Base-by-base conservation (phyloP, 2,113 vertebrate species). In the Vimba vimba region DNA sequence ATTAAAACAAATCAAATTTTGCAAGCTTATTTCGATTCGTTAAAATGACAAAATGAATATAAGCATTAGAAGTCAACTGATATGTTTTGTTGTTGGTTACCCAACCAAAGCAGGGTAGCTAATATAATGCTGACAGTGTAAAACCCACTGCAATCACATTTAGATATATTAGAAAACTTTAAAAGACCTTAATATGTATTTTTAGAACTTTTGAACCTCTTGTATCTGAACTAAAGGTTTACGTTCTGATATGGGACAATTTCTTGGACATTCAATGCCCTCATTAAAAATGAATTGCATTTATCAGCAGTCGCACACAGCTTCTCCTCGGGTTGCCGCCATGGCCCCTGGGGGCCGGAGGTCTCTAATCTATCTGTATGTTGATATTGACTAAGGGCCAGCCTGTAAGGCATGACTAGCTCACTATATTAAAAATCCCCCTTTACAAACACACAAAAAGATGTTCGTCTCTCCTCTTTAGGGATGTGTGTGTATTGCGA, bases 381-480 rank as follows among this genome's bases (percentile, higher is more conserved):
- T 88, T 87, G 75, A 87, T 79, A 85, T 52, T 87, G 86, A 87
- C 79, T 33, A 52, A 36, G 43, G 7, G 47, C 59, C 50, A 87
- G 50, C 11, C 33, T 64, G 62, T 52, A 25, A 33, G 75, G 74
- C 33, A 9, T 64, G 73, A 89, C 81, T 74, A 45, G n/a, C 30
- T 86, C 64, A 66, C 85, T 88, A 82, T 82, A 88, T 84, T 88
- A 85, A 91, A 87, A 81, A 9, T 12, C 78, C 17, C 19, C 25
- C 71, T 45, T 75, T 21, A 69, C 33, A 69, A 36, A 36, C 45
- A 74, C 73, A 85, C 45, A 82, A 52, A 59, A n/a, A 79, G 33
- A n/a, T 2, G 52, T 71, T 19, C 19, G 11, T 47, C 47, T 62
- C 43, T 81, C 17, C 21, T 1, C 2, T 75, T 73, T 64, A 39